Percentiles rank a stretch among this genome's conserved stretches.
Evolutionary conservation across 2,113 vertebrate species (phyloP).

Genomic region (Calypte anna): DNA sequence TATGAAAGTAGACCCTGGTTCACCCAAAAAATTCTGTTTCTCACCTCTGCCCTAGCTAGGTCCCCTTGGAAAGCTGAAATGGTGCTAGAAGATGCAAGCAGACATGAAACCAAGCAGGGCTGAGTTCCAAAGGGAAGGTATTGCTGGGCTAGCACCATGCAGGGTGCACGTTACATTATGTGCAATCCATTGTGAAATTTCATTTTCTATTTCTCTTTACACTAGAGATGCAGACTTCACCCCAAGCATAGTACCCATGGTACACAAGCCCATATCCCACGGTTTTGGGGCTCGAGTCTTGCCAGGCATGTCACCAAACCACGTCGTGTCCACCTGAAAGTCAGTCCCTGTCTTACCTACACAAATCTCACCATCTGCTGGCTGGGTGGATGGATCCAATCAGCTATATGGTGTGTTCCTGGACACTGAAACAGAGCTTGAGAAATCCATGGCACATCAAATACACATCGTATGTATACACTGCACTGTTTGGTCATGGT

Average conservation of each 20-base stretch:
- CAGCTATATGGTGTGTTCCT: neutral
- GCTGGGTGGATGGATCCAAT: fast-evolving
- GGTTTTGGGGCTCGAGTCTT: neutral
- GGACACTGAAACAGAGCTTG: neutral
- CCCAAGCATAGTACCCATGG: neutral
- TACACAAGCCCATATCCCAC: neutral
- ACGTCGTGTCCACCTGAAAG: neutral
- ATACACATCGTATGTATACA: fast-evolving
- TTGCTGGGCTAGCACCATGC: neutral
- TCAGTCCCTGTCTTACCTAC: neutral
- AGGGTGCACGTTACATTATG: no score
- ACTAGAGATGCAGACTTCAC: neutral
- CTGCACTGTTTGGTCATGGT: neutral
- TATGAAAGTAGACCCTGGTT: neutral
- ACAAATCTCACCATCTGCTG: neutral
- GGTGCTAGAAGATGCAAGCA: neutral
- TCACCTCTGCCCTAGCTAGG: neutral
- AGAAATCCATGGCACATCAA: neutral
- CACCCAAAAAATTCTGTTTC: neutral
- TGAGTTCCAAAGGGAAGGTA: neutral
- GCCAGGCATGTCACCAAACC: neutral
- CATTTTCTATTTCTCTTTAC: neutral
- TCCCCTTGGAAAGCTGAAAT: neutral
- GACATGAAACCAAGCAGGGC: neutral
- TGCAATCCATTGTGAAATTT: neutral